Percentiles rank a stretch among this genome's conserved stretches.
phyloP scores from a whole-genome alignment of 1,140 invertebrate genomes.

The Ceratosolen solmsi region DNA sequence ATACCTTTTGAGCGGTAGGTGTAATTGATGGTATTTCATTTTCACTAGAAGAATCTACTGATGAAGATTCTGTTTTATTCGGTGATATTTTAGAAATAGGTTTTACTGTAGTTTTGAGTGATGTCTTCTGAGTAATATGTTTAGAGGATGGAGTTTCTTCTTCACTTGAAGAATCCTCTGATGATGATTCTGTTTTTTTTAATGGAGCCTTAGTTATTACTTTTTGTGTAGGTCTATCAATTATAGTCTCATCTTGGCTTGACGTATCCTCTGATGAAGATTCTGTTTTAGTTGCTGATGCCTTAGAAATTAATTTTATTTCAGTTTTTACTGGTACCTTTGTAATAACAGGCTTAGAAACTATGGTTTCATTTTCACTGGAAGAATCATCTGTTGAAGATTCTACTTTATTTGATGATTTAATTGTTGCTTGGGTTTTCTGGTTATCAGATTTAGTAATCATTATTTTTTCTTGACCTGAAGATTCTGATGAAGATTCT shows the following conservation, averaged over 20 bases:
- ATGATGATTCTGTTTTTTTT: conserved; percentile 60
- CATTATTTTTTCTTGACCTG: conserved; percentile 49
- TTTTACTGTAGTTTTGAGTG: conserved; percentile 58
- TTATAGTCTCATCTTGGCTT: conserved; percentile 55
- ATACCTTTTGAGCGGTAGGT: not conserved
- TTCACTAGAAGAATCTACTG: conserved; percentile 59
- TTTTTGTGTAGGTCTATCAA: conserved; percentile 39
- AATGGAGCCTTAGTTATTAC: conserved; percentile 50
- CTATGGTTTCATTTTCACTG: conserved; percentile 55
- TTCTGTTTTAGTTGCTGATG: conserved; percentile 51
- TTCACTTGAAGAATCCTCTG: conserved; percentile 61
- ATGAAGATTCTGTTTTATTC: conserved; percentile 58
- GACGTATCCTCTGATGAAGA: conserved; percentile 62
- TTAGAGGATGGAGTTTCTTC: conserved; percentile 49
- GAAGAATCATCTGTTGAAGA: conserved; percentile 63
- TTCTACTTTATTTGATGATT: conserved; percentile 52
- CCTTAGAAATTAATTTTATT: conserved; percentile 52
- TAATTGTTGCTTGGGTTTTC: conserved; percentile 51
- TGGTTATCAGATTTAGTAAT: conserved; percentile 38
- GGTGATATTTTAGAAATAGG: conserved; percentile 9
- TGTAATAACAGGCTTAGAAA: conserved; percentile 32
- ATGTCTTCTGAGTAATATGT: conserved; percentile 48
- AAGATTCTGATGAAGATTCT: conserved; percentile 63
- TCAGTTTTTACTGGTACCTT: conserved; percentile 52
- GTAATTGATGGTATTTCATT: conserved; percentile 54